Base-by-base conservation (phyloP, 2,888 invertebrate species). In the Epistrophe grossulariae region DNA sequence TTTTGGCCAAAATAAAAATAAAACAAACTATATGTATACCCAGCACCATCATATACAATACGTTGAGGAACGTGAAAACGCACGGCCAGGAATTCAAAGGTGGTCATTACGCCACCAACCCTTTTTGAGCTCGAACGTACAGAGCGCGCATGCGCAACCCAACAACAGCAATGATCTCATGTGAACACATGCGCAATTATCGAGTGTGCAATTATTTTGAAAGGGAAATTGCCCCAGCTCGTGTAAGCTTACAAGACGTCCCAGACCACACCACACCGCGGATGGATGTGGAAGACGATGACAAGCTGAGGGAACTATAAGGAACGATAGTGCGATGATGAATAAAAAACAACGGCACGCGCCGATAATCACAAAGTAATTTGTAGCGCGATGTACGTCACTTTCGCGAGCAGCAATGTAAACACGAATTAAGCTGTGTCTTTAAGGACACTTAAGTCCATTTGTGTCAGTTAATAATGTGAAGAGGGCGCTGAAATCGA, bases 291-390 rank as follows among this genome's bases (percentile, higher is more conserved):
- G 52, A 52, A 55, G 55, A 55, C 15, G n/a, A 55, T 28, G n/a
- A n/a, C n/a, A 28, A 55, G 24, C 28, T 24, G 24, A 24, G 24
- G 24, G 3, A 1, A 64, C 28, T 19, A 38, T 45, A 43, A 66
- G 10, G 28, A 40, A 50, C 28, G 19, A 55, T 31, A 28, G 28
- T 52, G 11, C 11, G 4, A 13, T 35, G 68, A 57, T 35, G 38
- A 43, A 35, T 17, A 55, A 70, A 35, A 57, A 64, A 8, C 43
- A 70, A 57, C 28, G 83, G 87, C 87, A 87, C 87, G 87, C 87
- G 87, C 71, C 71, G 59, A 72, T 87, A 87, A 87, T 87, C 87
- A 83, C 83, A 82, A 79, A 87, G 87, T 72, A 87, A 87, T 87
- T 87, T 87, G 87, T 87, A 83, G 83, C 79, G 76, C 83, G 79